phyloP scores from a whole-genome alignment of 2,113 vertebrate genomes.

The Baryphthengus martii region DNA sequence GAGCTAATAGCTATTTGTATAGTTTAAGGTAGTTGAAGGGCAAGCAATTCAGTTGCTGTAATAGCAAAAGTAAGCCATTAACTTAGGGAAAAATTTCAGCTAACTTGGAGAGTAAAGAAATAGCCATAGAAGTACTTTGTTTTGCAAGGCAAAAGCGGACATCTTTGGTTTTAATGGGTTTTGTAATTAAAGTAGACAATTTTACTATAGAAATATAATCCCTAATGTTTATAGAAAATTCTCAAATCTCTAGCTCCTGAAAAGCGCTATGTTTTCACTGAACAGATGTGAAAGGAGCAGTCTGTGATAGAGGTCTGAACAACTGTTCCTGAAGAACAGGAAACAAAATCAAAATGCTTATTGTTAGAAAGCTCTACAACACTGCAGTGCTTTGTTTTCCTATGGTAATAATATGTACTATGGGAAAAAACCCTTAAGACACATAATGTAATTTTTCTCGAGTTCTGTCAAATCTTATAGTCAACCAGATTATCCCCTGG shows the following conservation, averaged over 20 bases:
- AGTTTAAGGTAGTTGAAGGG: slow-evolving; percentile 28
- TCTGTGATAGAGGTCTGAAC: not conserved
- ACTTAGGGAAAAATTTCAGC: not conserved
- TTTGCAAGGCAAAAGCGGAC: not conserved
- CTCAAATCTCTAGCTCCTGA: not conserved
- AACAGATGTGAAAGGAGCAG: not conserved
- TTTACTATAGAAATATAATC: not conserved
- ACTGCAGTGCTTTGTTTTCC: not conserved
- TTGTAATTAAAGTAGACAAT: not conserved
- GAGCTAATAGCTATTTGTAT: not conserved
- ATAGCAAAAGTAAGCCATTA: slow-evolving; percentile 42
- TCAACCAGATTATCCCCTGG: not conserved
- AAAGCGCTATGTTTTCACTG: not conserved
- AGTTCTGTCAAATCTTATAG: not conserved
- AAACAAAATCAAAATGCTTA: not conserved
- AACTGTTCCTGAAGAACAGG: not conserved
- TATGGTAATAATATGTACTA: not conserved
- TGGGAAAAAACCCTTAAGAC: not conserved
- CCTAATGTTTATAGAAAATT: not conserved
- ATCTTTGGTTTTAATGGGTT: not conserved
- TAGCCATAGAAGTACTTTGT: not conserved
- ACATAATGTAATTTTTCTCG: not conserved
- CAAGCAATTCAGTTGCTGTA: not conserved
- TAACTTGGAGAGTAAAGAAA: not conserved
- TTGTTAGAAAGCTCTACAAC: not conserved